Evolutionary conservation across 2,888 invertebrate genomes (phyloP), one percentile per base, ranked within the genome.

Genomic region (Teleiodes luculella): DNA sequence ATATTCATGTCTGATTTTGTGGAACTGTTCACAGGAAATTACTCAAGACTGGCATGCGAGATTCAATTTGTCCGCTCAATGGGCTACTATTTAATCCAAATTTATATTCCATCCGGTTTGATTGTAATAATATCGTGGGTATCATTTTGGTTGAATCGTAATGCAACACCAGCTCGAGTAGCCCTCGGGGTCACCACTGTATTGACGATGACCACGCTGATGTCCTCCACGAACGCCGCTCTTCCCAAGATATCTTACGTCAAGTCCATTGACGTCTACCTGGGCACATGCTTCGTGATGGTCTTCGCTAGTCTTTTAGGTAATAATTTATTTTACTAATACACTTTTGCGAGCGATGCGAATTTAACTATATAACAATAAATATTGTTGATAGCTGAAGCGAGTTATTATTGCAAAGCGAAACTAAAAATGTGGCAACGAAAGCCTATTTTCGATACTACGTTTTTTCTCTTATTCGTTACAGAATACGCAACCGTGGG

Each of bases 261-360:
- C 88, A 98, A 98, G 89, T 97, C 97, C 73, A 98, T 98, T 86
- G 98, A 98, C 90, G 97, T 98, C 72, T 98, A 97, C 90, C 91
- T 98, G 90, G 97, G 97, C 80, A 97, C 97, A 80, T 98, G 97
- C 92, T 98, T 98, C 95, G 96, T 98, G 80, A 98, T 98, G 98
- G 98, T 98, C 84, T 98, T 98, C 92, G 98, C 98, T 72, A 97
- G 97, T 85, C 92, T 98, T 79, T 91, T 98, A 91, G 97, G 97
- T 96, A 92, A 93, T 63, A 55, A 56, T 24, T 24, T 39, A 39
- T n/a, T n/a, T 45, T 18, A 16, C 52, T 33, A 33, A 54, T 28
- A 13, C 14, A 20, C 30, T 28, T 13, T 53, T 30, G 49, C 54
- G 45, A 57, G 67, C 66, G 54, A 57, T 47, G 69, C 65, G 63